Percentiles rank a stretch among this genome's conserved stretches.
These are phyloP conservation scores for Drosophila histrio DNA, from an alignment of 2,888 invertebrate genomes.

Conservation along the genomic window DNA sequence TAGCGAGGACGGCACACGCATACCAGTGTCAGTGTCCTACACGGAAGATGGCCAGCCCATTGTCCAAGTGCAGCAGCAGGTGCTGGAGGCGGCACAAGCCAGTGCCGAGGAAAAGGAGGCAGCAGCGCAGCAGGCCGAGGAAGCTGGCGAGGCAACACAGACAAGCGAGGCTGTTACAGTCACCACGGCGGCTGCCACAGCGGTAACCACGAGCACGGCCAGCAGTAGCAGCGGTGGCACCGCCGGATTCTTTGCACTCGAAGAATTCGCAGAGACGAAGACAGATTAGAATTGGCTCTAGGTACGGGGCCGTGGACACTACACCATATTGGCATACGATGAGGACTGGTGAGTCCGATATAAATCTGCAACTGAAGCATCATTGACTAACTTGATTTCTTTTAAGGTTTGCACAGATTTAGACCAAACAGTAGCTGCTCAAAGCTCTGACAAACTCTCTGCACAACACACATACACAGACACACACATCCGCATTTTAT, in stretches of 20 bases:
- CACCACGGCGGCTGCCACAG: slow-evolving; percentile 45
- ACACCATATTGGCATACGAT: slow-evolving; percentile 65
- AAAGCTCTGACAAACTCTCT: slow-evolving; percentile 28
- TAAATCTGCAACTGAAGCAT: not conserved
- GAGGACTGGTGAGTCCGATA: slow-evolving; percentile 67
- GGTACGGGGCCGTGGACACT: slow-evolving; percentile 55
- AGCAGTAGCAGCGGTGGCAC: slow-evolving; percentile 67
- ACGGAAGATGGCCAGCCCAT: slow-evolving; percentile 83
- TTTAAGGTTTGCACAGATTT: slow-evolving; percentile 54
- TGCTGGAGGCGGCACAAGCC: slow-evolving; percentile 63
- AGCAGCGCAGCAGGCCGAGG: slow-evolving; percentile 51
- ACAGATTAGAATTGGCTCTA: slow-evolving; percentile 77
- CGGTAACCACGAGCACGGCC: slow-evolving; percentile 67
- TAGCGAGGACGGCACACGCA: slow-evolving; percentile 84
- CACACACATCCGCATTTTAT: slow-evolving; percentile 37
- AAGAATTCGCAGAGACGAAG: slow-evolving; percentile 79
- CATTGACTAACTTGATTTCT: not conserved
- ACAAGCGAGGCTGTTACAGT: slow-evolving; percentile 47
- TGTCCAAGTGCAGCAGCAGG: slow-evolving; percentile 83
- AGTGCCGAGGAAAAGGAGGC: slow-evolving; percentile 67
- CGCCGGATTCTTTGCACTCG: slow-evolving; percentile 79
- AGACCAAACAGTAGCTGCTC: slow-evolving; percentile 33
- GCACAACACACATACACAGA: slow-evolving; percentile 28
- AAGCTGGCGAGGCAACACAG: slow-evolving; percentile 50
- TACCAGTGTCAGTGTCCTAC: slow-evolving; percentile 84